Base-by-base conservation (phyloP, 2,113 vertebrate species). In the Ariopsis seemanni region DNA sequence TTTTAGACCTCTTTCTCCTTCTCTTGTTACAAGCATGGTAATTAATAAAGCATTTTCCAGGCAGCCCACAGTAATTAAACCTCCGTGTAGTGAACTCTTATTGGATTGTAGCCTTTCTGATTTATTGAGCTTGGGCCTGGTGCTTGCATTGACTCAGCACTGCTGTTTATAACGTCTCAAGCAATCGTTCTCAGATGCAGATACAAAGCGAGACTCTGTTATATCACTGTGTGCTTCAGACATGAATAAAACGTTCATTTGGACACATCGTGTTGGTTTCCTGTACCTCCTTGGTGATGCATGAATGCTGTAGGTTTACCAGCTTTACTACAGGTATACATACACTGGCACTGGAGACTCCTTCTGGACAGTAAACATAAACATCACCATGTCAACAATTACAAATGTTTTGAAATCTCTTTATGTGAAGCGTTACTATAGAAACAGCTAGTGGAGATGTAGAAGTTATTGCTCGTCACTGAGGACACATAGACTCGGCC, bases 31-130 rank as follows among this genome's bases (percentile, higher is more conserved):
- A 27, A 10, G 53, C 57, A 14, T 25, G 5, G 57, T 77, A 52
- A 77, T 77, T 85, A 85, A 85, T 85, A 85, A 77, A 27, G 57
- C 58, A 74, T 77, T 85, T 53, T 85, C 84, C 57, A 85, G 57
- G 72, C 71, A 62, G 42, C 72, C 84, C 72, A 11, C 71, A 52
- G 72, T 85, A 85, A 77, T 85, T 77, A 62, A 58, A 50, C 14
- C 4, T 17, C 71, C 27, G 42, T 77, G 34, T 50, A 50, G 84
- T 60, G 82, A 69, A n/a, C 62, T n/a, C 48, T 52, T 18, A 53
- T 83, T 83, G 81, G 50, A 84, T 53, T 1, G 52, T 55, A 34
- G 65, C 9, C 48, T 77, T 0, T 75, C 10, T 75, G 72, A 75
- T 75, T 75, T 12, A 75, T 50, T 9, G 72, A 75, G 72, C 42